Percentiles rank a stretch among this genome's conserved stretches.
phyloP scores from a whole-genome alignment of 1,140 invertebrate species.

The Octopus sinensis region DNA sequence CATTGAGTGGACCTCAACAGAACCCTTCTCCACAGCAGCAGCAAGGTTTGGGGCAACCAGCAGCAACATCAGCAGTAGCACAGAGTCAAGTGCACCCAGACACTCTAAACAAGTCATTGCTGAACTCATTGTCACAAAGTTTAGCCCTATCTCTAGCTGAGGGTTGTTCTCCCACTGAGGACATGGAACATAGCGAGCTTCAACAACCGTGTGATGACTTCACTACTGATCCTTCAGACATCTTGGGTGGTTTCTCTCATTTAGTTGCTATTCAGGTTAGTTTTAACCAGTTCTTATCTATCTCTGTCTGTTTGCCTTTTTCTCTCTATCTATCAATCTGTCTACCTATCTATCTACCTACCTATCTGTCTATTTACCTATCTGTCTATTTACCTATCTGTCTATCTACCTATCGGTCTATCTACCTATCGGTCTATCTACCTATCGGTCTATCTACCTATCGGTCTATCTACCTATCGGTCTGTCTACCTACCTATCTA shows the following conservation, averaged over 20 bases:
- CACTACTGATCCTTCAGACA: slow-evolving; percentile 23
- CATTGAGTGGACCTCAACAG: not conserved
- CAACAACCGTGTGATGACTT: slow-evolving; percentile 24
- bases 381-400: too few species aligned
- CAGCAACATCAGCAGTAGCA: not conserved
- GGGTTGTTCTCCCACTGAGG: slow-evolving; percentile 9
- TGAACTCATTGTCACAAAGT: not conserved
- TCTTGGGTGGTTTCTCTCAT: slow-evolving; percentile 33
- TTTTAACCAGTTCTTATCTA: not conserved
- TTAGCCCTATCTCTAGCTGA: slow-evolving; percentile 9
- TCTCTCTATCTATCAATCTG: too few species aligned
- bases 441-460: too few species aligned
- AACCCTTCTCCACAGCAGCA: not conserved
- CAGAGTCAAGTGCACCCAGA: slow-evolving; percentile 3
- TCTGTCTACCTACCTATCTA: too few species aligned
- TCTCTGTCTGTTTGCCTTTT: too few species aligned
- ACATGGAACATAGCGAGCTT: slow-evolving; percentile 4
- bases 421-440: too few species aligned
- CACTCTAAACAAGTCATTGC: slow-evolving; percentile 13
- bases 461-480: too few species aligned
- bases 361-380: too few species aligned
- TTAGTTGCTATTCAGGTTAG: slow-evolving; percentile 39
- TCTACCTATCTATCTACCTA: too few species aligned
- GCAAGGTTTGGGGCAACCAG: not conserved
- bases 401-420: too few species aligned